Evolutionary conservation across 2,113 vertebrate genomes (phyloP), one percentile per base, ranked within the genome.

Genomic region (Tretioscincus oriximinensis): DNA sequence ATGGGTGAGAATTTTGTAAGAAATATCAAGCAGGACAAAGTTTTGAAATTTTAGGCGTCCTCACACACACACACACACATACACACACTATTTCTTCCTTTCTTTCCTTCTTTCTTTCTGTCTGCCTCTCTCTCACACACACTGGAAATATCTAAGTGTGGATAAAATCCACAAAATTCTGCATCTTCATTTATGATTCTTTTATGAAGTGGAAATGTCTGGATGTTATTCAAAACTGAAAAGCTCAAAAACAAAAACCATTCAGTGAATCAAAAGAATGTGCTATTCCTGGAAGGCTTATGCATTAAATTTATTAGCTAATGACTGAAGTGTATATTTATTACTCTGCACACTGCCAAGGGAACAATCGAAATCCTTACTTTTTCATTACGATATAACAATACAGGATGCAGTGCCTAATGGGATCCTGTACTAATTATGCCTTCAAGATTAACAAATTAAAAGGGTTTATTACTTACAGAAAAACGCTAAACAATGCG

Each of bases 291-390:
- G 31, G 28, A 75, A 12, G 8, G 24, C 41, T 80, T 51, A 31
- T 78, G 64, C 47, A 54, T 35, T 60, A 84, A 71, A 76, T 77
- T 71, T 35, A 84, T 67, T 65, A 71, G 20, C 77, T 65, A 72
- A 80, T 12, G 0, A 64, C 68, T 70, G 21, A 70, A 70, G 26
- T 75, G 47, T 2, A 29, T 26, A 61, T 2, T 47, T 61, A 54
- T 76, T 78, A 29, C 77, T 35, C n/a, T 29, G 16, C 11, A 76
- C 7, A 67, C 21, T 78, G 76, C 21, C 63, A 73, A 77, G 9
- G 18, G 26, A 9, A 7, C 14, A 28, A 51, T 80, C 70, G 4
- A 45, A 69, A 45, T 29, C 69, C 79, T 60, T 28, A 47, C 1
- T 61, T 60, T 85, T 60, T 67, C 81, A 54, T 9, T 45, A 66